Evolutionary conservation across 2,113 vertebrate genomes (phyloP).

Genomic region (Montifringilla adamsi): DNA sequence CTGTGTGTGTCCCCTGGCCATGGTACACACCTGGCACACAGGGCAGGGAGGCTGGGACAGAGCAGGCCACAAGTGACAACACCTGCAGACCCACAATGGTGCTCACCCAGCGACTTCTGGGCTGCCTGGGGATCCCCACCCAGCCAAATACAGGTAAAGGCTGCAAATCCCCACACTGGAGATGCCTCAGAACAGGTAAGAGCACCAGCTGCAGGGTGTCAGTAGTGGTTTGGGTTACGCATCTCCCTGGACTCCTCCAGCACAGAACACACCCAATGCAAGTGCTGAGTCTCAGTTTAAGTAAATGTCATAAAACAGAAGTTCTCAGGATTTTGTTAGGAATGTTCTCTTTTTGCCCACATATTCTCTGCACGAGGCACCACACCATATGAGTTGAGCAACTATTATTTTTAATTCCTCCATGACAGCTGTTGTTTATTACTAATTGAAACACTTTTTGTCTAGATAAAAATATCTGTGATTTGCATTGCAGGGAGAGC

Average conservation of each 20-base stretch:
- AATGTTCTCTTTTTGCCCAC: neutral
- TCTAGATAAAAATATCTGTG: neutral
- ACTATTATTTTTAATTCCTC: constrained; percentile 16
- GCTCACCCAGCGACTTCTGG: rapidly evolving
- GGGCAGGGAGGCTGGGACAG: neutral
- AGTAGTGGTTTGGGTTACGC: rapidly evolving
- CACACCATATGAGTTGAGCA: neutral
- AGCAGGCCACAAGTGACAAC: neutral
- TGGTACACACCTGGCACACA: neutral
- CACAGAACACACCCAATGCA: neutral
- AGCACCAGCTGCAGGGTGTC: rapidly evolving
- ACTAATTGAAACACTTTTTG: constrained; percentile 20
- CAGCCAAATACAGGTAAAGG: neutral
- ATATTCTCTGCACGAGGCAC: neutral
- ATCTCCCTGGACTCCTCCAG: neutral
- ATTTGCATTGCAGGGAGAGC: neutral
- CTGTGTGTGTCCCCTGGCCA: rapidly evolving
- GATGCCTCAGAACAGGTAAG: rapidly evolving
- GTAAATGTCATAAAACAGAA: neutral
- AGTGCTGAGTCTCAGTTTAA: neutral
- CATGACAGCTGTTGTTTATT: constrained; percentile 15
- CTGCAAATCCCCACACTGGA: rapidly evolving
- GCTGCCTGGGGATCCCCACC: neutral
- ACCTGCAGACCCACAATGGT: rapidly evolving
- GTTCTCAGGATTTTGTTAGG: neutral